Percentiles rank a stretch among this genome's conserved stretches.
These are phyloP conservation scores for Silurus meridionalis DNA, from an alignment of 2,113 vertebrate genomes.

Conservation along the genomic window DNA sequence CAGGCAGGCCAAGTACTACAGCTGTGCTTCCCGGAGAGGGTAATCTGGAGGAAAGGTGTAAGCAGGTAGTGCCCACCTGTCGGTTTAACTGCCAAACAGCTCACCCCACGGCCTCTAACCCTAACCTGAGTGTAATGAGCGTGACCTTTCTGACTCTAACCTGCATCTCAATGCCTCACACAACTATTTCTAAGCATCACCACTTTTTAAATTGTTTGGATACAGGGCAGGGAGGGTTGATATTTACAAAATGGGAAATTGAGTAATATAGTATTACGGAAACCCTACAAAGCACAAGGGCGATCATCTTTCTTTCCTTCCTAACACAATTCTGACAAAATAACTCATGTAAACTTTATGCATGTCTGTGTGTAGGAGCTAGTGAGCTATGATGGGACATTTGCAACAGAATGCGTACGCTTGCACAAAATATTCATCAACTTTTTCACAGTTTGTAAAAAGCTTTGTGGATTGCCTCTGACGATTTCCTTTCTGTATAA, in stretches of 20 bases:
- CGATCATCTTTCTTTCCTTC: constrained; percentile 45
- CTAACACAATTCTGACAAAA: constrained; percentile 58
- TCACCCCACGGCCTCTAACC: constrained; percentile 73
- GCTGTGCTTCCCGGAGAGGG: constrained; percentile 85
- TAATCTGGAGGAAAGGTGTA: constrained; percentile 92
- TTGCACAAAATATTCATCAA: neutral
- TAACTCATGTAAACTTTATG: constrained; percentile 56
- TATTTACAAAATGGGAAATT: neutral
- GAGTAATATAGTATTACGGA: constrained; percentile 8
- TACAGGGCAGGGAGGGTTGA: neutral
- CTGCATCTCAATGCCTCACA: constrained; percentile 25
- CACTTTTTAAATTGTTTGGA: neutral
- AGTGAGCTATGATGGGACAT: neutral
- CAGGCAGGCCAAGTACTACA: constrained; percentile 81
- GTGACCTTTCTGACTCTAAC: constrained; percentile 55
- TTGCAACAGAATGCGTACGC: neutral
- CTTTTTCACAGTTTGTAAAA: neutral
- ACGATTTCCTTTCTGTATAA: neutral
- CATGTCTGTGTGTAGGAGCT: constrained; percentile 56
- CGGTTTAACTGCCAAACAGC: constrained; percentile 53
- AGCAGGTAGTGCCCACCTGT: constrained; percentile 85
- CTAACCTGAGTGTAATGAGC: constrained; percentile 44
- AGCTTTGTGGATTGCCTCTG: neutral
- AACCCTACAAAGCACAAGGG: constrained; percentile 29
- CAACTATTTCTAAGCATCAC: constrained; percentile 18